Percentiles rank a stretch among this genome's conserved stretches.
These are phyloP conservation scores for Ptiloglossa arizonensis DNA, from an alignment of 1,140 invertebrate genomes.

Conservation along the genomic window DNA sequence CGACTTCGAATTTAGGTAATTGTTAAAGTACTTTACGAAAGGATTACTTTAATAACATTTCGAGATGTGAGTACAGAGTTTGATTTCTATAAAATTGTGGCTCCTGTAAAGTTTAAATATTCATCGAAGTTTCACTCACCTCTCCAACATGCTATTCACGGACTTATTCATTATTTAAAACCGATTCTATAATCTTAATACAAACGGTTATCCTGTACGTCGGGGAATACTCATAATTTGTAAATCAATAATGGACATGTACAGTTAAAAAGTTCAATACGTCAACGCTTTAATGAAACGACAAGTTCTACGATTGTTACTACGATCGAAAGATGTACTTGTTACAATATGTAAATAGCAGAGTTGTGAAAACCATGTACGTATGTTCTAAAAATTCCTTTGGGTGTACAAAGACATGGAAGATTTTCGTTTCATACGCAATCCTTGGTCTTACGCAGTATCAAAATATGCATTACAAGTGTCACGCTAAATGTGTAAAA, in stretches of 20 bases:
- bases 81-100: background rate
- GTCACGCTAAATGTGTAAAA: constrained; percentile 29
- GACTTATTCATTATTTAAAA: background rate
- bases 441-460: constrained; percentile 57
- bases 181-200: background rate
- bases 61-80: too few relatives aligned
- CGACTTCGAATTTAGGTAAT: background rate
- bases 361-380: background rate
- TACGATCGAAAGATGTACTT: background rate
- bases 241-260: background rate
- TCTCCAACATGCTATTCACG: background rate
- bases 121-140: background rate
- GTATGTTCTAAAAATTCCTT: constrained; percentile 8
- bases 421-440: constrained; percentile 40
- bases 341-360: background rate
- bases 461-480: constrained; percentile 43
- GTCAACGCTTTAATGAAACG: constrained; percentile 7
- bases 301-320: constrained; percentile 6
- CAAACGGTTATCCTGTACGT: background rate
- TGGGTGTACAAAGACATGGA: constrained; percentile 35
- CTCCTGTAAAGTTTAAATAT: background rate
- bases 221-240: constrained; percentile 1
- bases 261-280: background rate
- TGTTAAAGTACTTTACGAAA: background rate
- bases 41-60: constrained; percentile 2